These are phyloP conservation scores for Erebia epiphron DNA, from an alignment of 2,888 invertebrate species.

Conservation along the genomic window DNA sequence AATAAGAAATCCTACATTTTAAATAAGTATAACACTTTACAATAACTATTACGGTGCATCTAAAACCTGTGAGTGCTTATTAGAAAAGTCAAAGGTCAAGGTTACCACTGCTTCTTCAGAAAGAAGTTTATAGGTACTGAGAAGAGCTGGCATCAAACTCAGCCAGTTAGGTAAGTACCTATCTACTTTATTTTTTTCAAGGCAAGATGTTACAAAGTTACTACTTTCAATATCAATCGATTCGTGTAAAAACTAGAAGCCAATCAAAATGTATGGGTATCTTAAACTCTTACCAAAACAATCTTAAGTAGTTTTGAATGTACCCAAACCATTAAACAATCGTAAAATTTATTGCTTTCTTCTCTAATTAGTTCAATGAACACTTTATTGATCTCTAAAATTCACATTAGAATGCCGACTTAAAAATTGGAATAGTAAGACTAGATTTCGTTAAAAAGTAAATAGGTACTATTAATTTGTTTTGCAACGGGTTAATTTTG, in stretches of 20 bases:
- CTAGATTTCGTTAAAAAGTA: not conserved
- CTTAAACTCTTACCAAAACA: not conserved
- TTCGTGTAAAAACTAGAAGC: not conserved
- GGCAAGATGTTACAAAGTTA: not conserved
- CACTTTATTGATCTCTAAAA: constrained; percentile 15
- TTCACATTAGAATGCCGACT: not conserved
- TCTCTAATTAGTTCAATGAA: constrained; percentile 12
- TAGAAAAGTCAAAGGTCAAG: too few species aligned
- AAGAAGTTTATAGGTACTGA: too few species aligned
- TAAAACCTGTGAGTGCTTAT: too few species aligned
- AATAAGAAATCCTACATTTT: not conserved
- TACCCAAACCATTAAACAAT: constrained; percentile 12
- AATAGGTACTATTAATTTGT: not conserved
- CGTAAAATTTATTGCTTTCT: constrained; percentile 7
- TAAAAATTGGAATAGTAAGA: not conserved
- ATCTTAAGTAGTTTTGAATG: constrained; percentile 7
- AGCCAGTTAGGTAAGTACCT: too few species aligned
- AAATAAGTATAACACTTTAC: not conserved
- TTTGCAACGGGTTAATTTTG: not conserved
- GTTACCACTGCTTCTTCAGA: too few species aligned
- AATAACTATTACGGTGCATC: too few species aligned
- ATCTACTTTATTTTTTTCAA: too few species aligned
- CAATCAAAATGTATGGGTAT: not conserved
- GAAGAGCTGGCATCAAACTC: too few species aligned
- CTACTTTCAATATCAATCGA: not conserved